Evolutionary conservation across 2,113 vertebrate genomes (phyloP), one percentile per base, ranked within the genome.

Genomic region (Vulpes ferrilata): DNA sequence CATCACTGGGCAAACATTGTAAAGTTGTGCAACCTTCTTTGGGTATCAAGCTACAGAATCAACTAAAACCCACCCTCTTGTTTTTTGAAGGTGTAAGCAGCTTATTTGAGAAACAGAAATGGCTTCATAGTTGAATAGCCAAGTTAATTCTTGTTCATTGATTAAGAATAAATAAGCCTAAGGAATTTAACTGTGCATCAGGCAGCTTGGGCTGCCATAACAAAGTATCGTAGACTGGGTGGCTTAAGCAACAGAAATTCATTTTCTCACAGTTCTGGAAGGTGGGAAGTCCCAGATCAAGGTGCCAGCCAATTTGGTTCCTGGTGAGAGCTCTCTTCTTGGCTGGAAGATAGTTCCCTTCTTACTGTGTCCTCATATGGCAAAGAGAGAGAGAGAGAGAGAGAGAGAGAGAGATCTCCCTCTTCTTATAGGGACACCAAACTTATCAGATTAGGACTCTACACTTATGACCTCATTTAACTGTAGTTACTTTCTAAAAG

Each of bases 91-190:
- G 16, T 55, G 6, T 60, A 76, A 59, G 30, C 35, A 74, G 38
- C 30, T 87, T 93, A 88, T 94, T 78, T 71, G 62, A 51, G 43
- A 96, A 90, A 95, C 30, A 97, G 35, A 94, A 93, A 95, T 30
- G 4, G 0, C 43, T 96, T 97, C 38, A 74, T 57, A 94, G 91
- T 11, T 89, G 22, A 95, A 80, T 81, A 81, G 13, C 17, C 32
- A 83, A 89, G 81, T 71, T 84, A 81, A 96, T 92, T 43, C 35
- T 90, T 88, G n/a, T 93, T 96, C 96, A 90, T 91, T 90, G 32
- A 84, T 64, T 96, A 48, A 97, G 59, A 90, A 67, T 38, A 88
- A 88, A 92, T 53, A 65, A 83, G 7, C 25, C 20, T 17, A 80
- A 87, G 48, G 11, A 95, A 86, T 55, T 74, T 64, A 95, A 92